Conservation (phyloP, 2,888 invertebrate species). For the Teleiodes luculella region DNA sequence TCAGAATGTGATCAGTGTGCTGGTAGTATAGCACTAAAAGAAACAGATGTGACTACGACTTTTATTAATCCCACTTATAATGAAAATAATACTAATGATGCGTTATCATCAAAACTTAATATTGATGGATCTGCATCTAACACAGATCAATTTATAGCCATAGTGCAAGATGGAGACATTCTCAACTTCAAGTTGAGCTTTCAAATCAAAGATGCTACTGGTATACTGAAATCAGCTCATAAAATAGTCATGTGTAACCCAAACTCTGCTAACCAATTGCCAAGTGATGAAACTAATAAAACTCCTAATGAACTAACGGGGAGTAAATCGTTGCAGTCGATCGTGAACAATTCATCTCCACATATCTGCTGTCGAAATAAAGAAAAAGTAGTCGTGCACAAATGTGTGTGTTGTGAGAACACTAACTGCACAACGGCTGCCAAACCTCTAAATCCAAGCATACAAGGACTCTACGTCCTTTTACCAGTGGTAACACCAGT, state of each 20-base stretch:
- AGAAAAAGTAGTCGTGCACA: slow-evolving; percentile 31
- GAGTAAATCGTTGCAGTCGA: slow-evolving; percentile 29
- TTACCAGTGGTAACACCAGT: background rate
- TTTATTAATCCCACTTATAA: background rate
- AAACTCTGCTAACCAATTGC: slow-evolving; percentile 24
- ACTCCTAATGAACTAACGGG: slow-evolving; percentile 19
- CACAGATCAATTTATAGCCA: slow-evolving; percentile 27
- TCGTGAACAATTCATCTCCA: slow-evolving; percentile 21
- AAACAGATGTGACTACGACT: background rate
- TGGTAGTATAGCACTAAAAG: background rate
- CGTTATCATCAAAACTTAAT: background rate
- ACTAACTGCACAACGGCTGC: background rate
- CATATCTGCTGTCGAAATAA: slow-evolving; percentile 20
- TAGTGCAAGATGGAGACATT: slow-evolving; percentile 38
- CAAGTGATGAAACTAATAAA: slow-evolving; percentile 29
- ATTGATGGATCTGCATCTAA: background rate
- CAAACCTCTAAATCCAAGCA: background rate
- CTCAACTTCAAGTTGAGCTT: slow-evolving; percentile 50
- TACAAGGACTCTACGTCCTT: background rate
- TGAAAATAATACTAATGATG: background rate
- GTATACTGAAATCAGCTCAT: slow-evolving; percentile 18
- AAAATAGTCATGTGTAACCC: slow-evolving; percentile 13
- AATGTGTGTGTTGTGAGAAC: slow-evolving; percentile 30
- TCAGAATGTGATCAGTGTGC: background rate
- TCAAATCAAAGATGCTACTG: slow-evolving; percentile 37